phyloP scores from a whole-genome alignment of 2,888 invertebrate species.

The Cerceris rybyensis region DNA sequence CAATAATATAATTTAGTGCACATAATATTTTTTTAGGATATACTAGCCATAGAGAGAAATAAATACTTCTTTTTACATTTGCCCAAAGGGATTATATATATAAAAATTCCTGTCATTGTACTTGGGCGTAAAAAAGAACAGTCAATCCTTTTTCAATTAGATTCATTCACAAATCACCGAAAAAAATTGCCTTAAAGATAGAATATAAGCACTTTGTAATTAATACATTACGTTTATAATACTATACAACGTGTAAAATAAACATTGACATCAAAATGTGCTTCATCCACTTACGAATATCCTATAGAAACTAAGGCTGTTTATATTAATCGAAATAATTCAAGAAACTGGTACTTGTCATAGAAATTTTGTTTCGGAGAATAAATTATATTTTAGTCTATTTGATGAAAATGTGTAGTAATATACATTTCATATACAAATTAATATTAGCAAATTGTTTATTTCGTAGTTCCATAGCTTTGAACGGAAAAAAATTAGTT shows the following conservation, averaged over 20 bases:
- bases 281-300: conserved; percentile 17
- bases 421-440: too few relatives aligned
- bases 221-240: conserved; percentile 64
- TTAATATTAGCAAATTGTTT: too few relatives aligned
- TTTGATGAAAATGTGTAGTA: too few relatives aligned
- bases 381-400: too few relatives aligned
- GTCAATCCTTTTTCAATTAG: conserved; percentile 45
- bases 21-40: conserved; percentile 40
- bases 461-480: too few relatives aligned
- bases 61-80: conserved; percentile 43
- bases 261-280: conserved; percentile 40
- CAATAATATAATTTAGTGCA: conserved; percentile 50
- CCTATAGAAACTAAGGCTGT: conserved; percentile 6
- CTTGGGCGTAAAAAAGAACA: conserved; percentile 22
- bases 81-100: conserved; percentile 19
- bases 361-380: background rate
- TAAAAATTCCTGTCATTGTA: conserved; percentile 35
- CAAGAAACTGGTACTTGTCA: conserved; percentile 1
- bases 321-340: conserved; percentile 9
- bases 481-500: too few relatives aligned
- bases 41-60: conserved; percentile 23
- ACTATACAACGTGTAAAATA: conserved; percentile 62
- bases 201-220: conserved; percentile 64
- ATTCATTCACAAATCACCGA: conserved; percentile 58
- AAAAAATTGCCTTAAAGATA: conserved; percentile 68